Conservation (phyloP, 2,113 vertebrate species). For the Microcebus tavaratra region DNA sequence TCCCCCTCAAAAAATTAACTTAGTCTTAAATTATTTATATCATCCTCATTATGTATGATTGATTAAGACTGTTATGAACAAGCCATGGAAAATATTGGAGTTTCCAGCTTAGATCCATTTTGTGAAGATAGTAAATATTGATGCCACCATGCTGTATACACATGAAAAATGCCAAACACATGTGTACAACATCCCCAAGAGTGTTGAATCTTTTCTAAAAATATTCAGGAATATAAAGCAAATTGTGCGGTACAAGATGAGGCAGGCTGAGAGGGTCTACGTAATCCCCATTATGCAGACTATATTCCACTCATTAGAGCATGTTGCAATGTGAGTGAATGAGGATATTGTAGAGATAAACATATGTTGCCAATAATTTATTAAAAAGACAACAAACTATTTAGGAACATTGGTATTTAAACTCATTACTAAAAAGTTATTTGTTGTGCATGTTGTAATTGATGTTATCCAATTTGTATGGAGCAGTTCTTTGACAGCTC, state of each 20-base stretch:
- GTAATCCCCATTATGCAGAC: neutral
- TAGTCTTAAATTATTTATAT: conserved; percentile 67
- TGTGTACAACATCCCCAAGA: conserved; percentile 21
- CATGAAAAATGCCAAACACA: conserved; percentile 61
- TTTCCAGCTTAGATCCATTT: conserved; percentile 24
- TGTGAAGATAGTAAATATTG: conserved; percentile 58
- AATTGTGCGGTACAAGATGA: neutral
- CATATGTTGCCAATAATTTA: neutral
- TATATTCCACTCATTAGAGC: neutral
- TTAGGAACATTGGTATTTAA: neutral
- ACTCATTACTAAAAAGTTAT: neutral
- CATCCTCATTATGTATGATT: conserved; percentile 59
- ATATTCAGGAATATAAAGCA: conserved; percentile 42
- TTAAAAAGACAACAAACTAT: neutral
- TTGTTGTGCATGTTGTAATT: neutral
- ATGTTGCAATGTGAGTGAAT: neutral
- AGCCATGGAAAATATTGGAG: conserved; percentile 19
- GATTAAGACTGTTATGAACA: conserved; percentile 47
- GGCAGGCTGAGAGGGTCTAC: neutral
- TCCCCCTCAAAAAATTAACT: conserved; percentile 60
- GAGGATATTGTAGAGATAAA: neutral
- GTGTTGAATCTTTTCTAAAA: neutral
- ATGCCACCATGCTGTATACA: conserved; percentile 32
- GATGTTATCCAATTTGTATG: neutral
- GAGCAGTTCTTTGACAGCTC: neutral